Conservation (phyloP, 2,113 vertebrate species). For the Peromyscus californicus region DNA sequence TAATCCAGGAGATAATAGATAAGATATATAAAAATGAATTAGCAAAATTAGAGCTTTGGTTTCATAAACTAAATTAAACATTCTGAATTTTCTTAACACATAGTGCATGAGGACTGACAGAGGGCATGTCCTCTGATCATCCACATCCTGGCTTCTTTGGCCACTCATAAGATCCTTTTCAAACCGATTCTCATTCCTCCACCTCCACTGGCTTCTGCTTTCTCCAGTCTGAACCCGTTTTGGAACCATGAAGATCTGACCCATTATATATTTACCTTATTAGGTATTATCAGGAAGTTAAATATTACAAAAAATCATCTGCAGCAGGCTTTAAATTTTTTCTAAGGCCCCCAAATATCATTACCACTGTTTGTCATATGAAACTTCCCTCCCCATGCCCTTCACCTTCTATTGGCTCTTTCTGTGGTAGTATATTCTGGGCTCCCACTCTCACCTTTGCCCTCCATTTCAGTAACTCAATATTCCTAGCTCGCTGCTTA, state of each 20-base stretch:
- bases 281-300: not conserved
- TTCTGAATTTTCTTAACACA: not conserved
- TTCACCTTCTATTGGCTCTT: not conserved
- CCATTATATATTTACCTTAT: not conserved
- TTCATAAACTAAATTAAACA: not conserved
- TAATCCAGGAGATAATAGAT: slow-evolving; percentile 54
- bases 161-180: not conserved
- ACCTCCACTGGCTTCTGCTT: not conserved
- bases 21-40: slow-evolving; percentile 68
- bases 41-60: not conserved
- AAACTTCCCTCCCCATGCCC: not conserved
- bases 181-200: not conserved
- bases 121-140: not conserved
- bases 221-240: not conserved
- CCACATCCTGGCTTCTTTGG: not conserved
- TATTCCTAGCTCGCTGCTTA: not conserved
- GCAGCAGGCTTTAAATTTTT: not conserved
- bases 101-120: not conserved
- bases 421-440: not conserved
- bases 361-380: not conserved
- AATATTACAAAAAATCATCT: not conserved
- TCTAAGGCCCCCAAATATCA: not conserved
- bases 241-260: not conserved
- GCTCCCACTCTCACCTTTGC: not conserved
- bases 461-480: not conserved